Evolutionary conservation across 1,140 invertebrate species (phyloP), one percentile per base, ranked within the genome.

Genomic region (Caenorhabditis briggsae): DNA sequence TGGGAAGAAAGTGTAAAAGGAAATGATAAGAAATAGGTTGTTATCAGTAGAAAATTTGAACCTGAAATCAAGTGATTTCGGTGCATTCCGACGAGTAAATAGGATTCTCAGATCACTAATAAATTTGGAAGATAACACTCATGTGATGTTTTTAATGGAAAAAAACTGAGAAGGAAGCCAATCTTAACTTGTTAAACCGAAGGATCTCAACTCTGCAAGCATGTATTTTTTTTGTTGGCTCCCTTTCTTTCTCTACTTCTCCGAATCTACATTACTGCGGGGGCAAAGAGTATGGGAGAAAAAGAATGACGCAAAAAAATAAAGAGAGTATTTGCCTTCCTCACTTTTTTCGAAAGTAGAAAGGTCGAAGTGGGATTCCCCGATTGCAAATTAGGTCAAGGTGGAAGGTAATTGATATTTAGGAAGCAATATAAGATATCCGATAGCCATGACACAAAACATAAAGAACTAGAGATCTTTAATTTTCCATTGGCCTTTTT

Each of bases 191-290:
- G 46, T 78, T 78, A 78, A 23, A 11, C 20, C 7, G n/a, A 20
- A 50, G 64, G 41, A 33, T 50, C 3, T 20, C 11, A n/a, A 23
- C n/a, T 53, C 46, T 20, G n/a, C n/a, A 18, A 53, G 70, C 46
- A 50, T 70, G 64, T 46, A 70, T 70, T 70, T 70, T n/a, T 64
- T 70, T 46, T 70, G 33, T 33, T 70, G 18, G 41, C 46, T 78
- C 53, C 23, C 33, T 78, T 23, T 20, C 23, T 50, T 43, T 50
- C 70, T 78, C 46, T 53, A 23, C 53, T 50, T 78, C 70, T 78
- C 70, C 25, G 12, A 11, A 8, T 78, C 46, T 50, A 25, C 50
- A 50, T 78, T 78, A 78, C 70, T 78, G 70, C 70, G 70, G 70
- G 70, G 70, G 70, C 46, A 78, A 78, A 78, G 46, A 23, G 46